Evolutionary conservation across 2,797 vertebrate species (phyloP).

Genomic region (Rachycentron canadum): DNA sequence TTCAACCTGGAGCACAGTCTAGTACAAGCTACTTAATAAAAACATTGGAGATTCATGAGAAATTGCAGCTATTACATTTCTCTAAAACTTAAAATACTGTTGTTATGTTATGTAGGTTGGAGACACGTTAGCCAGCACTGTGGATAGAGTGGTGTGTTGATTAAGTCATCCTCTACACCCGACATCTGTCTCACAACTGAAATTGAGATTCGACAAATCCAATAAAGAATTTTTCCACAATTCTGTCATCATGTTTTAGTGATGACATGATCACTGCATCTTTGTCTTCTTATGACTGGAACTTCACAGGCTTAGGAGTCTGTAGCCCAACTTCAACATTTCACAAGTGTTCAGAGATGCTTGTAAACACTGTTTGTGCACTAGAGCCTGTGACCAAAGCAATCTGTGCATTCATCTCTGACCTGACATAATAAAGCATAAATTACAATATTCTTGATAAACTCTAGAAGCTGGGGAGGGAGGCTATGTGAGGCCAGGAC

Average conservation of each 20-base stretch:
- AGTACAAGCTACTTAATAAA: too few relatives aligned
- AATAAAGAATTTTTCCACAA: neutral
- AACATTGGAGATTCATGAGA: too few relatives aligned
- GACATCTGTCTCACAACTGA: too few relatives aligned
- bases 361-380: neutral
- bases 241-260: neutral
- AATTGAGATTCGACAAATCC: neutral
- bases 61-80: neutral
- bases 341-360: neutral
- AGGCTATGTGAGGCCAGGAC: neutral
- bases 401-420: neutral
- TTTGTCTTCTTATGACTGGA: neutral
- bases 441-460: neutral
- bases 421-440: neutral
- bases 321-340: neutral
- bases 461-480: neutral
- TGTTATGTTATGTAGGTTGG: neutral
- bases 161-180: neutral
- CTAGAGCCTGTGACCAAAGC: neutral
- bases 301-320: neutral
- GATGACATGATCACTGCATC: neutral
- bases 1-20: constrained; percentile 17
- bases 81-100: neutral
- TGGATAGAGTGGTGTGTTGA: neutral
- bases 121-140: neutral